Evolutionary conservation across 2,888 invertebrate species (phyloP), one percentile per base, ranked within the genome.

Genomic region (Platycnemis pennipes): DNA sequence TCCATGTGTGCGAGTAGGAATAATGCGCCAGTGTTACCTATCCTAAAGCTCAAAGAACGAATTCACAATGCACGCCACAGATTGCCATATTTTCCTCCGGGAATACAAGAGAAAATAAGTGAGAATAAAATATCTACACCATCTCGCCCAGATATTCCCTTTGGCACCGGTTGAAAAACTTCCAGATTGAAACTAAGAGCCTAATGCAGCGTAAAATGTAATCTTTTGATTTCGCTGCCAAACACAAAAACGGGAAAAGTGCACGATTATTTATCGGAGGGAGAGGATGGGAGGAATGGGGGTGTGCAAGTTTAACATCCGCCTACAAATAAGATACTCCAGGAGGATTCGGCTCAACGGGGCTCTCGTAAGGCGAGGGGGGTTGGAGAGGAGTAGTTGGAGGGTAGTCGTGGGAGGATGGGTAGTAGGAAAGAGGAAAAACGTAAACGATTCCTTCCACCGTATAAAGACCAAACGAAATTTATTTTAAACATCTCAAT

Each of bases 401-500:
- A 7, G 63, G 26, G n/a, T 53, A 16, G 16, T 89, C 22, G 19
- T 19, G 31, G 44, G 56, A 91, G 69, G n/a, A 46, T n/a, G n/a
- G n/a, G n/a, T n/a, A n/a, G n/a, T n/a, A 37, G 49, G 37, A 91
- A 91, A 63, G 63, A 63, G 77, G 63, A 63, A 44, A 91, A 91
- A 91, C 91, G 91, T 44, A 44, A 77, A 44, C 91, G 63, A 91
- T 91, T 63, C 91, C 91, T 63, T 91, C 91, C 63, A 63, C 91
- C 91, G 91, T 91, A 91, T 91, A 63, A 63, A 91, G 91, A 56
- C 91, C 56, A 63, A 69, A 91, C 91, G 91, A 91, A 91, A 91
- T 91, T 91, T 91, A 91, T 91, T 91, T 91, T 91, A 91, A 91
- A 91, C 91, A 91, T 91, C 91, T 91, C 91, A 91, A 91, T 91